Conservation (phyloP, 2,113 vertebrate species). For the Indicator indicator region DNA sequence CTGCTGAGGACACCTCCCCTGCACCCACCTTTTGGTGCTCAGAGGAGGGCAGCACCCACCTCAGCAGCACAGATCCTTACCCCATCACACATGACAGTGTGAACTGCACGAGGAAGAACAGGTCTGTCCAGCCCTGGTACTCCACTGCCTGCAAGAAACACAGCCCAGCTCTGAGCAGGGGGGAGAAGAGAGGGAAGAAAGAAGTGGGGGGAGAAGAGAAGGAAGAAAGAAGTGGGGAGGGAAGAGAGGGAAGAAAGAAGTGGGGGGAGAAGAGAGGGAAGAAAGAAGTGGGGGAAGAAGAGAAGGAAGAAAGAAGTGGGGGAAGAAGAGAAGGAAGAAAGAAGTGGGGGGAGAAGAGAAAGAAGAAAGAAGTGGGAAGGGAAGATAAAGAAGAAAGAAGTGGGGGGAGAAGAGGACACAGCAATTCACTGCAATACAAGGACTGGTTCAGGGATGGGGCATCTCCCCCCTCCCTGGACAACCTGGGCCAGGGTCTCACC, state of each 20-base stretch:
- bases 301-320: too few species aligned
- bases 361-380: too few species aligned
- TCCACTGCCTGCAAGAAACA: conserved; percentile 77
- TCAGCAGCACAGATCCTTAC: conserved; percentile 49
- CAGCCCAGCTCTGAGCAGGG: neutral
- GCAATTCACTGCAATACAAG: neutral
- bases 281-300: too few species aligned
- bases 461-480: neutral
- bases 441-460: neutral
- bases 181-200: too few species aligned
- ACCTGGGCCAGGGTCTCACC: neutral
- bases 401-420: neutral
- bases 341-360: too few species aligned
- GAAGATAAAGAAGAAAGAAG: too few species aligned
- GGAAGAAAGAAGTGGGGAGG: too few species aligned
- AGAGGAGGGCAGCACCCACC: too few species aligned
- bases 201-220: too few species aligned
- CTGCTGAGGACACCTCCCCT: neutral
- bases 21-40: neutral
- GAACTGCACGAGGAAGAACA: conserved; percentile 79
- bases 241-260: too few species aligned
- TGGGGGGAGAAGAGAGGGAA: too few species aligned
- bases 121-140: conserved; percentile 82
- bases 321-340: too few species aligned
- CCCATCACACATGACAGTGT: conserved; percentile 84